Evolutionary conservation across 1,140 invertebrate species (phyloP).

Genomic region (Bathynomus jamesi): DNA sequence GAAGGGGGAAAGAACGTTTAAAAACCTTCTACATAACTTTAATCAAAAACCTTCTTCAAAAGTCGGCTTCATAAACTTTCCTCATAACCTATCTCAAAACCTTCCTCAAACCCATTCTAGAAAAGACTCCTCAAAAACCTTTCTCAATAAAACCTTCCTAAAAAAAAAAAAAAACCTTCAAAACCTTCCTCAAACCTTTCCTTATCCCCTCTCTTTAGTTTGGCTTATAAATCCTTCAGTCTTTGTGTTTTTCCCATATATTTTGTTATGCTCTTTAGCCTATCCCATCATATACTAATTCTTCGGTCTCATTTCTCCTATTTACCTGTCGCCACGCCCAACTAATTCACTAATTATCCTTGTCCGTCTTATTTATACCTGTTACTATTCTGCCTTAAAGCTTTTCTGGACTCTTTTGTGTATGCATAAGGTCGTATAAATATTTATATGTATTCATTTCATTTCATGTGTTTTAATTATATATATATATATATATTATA

Average conservation of each 20-base stretch:
- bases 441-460: not conserved
- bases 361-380: not conserved
- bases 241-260: not conserved
- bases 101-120: too few relatives aligned
- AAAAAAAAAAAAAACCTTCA: too few relatives aligned
- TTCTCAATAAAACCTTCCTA: too few relatives aligned
- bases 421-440: not conserved
- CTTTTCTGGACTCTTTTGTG: not conserved
- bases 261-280: not conserved
- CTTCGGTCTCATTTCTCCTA: not conserved
- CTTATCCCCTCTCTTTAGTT: not conserved
- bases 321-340: not conserved
- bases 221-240: not conserved
- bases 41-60: too few relatives aligned
- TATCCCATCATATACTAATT: not conserved
- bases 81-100: too few relatives aligned
- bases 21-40: too few relatives aligned
- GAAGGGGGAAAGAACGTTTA: too few relatives aligned
- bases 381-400: not conserved
- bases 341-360: not conserved
- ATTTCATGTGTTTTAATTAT: not conserved
- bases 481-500: not conserved
- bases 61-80: too few relatives aligned
- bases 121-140: too few relatives aligned
- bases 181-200: not conserved